phyloP scores from a whole-genome alignment of 2,888 invertebrate species.

The Chrysina gloriosa region DNA sequence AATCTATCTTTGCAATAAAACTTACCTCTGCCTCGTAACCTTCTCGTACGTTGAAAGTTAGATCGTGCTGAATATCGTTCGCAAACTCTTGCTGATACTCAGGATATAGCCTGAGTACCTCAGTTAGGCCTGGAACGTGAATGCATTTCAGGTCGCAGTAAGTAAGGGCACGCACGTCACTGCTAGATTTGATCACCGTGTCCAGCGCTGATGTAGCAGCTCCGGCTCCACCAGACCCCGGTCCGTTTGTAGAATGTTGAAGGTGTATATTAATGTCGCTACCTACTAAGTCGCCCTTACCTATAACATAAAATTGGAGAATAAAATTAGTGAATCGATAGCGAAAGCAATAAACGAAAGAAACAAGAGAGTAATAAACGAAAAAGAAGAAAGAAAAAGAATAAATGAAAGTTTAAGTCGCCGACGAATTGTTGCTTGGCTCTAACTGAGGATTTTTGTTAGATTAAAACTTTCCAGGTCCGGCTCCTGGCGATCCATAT shows the following conservation, averaged over 20 bases:
- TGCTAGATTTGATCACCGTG: constrained; percentile 90
- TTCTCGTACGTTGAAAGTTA: constrained; percentile 93
- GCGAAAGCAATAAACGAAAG: not conserved
- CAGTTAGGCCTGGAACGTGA: constrained; percentile 89
- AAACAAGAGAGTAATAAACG: not conserved
- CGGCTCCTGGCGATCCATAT: not conserved
- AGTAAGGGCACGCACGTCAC: constrained; percentile 93
- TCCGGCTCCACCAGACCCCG: constrained; percentile 63
- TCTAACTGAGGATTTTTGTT: not conserved
- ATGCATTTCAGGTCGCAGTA: constrained; percentile 97
- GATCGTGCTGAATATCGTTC: constrained; percentile 93
- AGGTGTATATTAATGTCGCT: constrained; percentile 89
- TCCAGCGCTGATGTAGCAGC: constrained; percentile 68
- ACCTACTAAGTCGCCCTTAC: constrained; percentile 95
- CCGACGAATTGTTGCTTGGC: constrained; percentile 7
- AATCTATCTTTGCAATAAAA: constrained; percentile 19
- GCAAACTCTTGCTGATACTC: constrained; percentile 96
- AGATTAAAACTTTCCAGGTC: not conserved
- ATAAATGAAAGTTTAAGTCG: not conserved
- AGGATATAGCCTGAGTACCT: constrained; percentile 89
- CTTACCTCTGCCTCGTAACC: constrained; percentile 88
- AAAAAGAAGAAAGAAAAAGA: not conserved
- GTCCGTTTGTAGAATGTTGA: constrained; percentile 71
- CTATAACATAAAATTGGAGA: constrained; percentile 67
- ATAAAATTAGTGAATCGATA: not conserved